Evolutionary conservation across 2,888 invertebrate species (phyloP).

Genomic region (Cantharis rustica): DNA sequence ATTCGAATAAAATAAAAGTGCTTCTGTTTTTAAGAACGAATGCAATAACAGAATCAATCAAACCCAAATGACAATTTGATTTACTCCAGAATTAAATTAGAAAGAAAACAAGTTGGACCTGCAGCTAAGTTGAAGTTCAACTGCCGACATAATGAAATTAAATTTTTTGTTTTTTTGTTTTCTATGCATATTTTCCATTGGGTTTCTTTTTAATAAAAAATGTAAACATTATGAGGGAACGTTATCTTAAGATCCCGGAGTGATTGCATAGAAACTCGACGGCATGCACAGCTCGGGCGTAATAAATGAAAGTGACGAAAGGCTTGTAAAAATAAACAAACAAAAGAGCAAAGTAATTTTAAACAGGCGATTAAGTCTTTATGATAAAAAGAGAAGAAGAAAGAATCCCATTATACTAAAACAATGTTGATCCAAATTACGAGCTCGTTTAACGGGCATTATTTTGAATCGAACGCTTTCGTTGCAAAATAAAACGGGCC

Average conservation of each 20-base stretch:
- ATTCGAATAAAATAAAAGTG: too few relatives aligned
- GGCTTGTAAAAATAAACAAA: background rate
- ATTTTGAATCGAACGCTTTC: background rate
- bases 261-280: background rate
- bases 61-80: too few relatives aligned
- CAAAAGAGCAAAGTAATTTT: background rate
- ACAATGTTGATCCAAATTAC: background rate
- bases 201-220: background rate
- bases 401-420: background rate
- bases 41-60: too few relatives aligned
- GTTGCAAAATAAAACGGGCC: background rate
- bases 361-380: background rate
- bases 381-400: background rate
- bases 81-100: too few relatives aligned
- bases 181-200: background rate
- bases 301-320: background rate
- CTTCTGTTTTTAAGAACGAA: too few relatives aligned
- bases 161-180: too few relatives aligned
- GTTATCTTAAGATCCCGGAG: background rate
- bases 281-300: background rate
- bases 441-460: background rate
- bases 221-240: background rate
- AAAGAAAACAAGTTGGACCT: too few relatives aligned
- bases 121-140: too few relatives aligned
- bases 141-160: too few relatives aligned